These are phyloP conservation scores for Falco rusticolus DNA, from an alignment of 2,797 vertebrate genomes.

Conservation along the genomic window DNA sequence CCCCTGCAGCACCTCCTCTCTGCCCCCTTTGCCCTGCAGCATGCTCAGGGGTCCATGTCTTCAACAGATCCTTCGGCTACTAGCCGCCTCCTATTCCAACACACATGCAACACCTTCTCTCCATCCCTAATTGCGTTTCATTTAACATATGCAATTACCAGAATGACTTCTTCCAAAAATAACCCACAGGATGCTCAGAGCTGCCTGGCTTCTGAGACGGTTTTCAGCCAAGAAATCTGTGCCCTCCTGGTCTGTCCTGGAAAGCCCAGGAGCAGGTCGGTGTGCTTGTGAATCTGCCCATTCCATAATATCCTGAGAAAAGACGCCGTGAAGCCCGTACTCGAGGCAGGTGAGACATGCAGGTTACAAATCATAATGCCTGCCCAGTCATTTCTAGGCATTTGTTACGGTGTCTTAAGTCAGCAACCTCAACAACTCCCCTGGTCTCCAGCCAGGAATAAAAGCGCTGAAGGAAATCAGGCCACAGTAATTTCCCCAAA, in stretches of 20 bases:
- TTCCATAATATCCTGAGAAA: neutral
- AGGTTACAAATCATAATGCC: neutral
- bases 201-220: neutral
- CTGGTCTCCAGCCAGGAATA: slow-evolving; percentile 45
- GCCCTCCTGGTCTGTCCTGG: neutral
- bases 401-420: slow-evolving; percentile 33
- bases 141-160: slow-evolving; percentile 26
- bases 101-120: slow-evolving; percentile 17
- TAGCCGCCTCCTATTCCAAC: neutral
- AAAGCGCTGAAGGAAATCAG: slow-evolving; percentile 47
- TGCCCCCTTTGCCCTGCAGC: neutral
- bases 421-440: slow-evolving; percentile 25
- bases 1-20: neutral
- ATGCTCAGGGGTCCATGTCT: neutral
- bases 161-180: slow-evolving; percentile 30
- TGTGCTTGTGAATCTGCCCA: neutral
- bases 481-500: slow-evolving; percentile 45
- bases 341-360: neutral
- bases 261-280: neutral
- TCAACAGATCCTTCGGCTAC: neutral
- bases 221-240: neutral
- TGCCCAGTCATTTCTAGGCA: neutral
- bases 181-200: neutral
- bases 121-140: slow-evolving; percentile 9
- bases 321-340: accelerated